Percentiles rank a stretch among this genome's conserved stretches.
Evolutionary conservation across 2,797 vertebrate species (phyloP).

Genomic region (Leuciscus waleckii): DNA sequence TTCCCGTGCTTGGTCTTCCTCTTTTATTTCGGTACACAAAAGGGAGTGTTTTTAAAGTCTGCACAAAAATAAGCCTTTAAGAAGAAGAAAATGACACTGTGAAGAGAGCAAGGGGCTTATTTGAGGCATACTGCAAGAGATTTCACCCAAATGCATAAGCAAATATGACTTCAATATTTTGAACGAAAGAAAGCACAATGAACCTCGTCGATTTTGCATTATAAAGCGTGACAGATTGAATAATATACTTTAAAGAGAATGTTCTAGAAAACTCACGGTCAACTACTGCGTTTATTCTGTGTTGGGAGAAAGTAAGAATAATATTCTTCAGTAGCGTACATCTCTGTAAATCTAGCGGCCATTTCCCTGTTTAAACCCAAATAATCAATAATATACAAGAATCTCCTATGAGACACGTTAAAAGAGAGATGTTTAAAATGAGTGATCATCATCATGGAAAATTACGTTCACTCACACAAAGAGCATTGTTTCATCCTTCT

Average conservation of each 20-base stretch:
- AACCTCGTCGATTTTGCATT: slow-evolving; percentile 8
- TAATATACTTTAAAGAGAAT: slow-evolving; percentile 25
- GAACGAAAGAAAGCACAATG: slow-evolving; percentile 17
- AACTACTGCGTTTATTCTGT: slow-evolving; percentile 56
- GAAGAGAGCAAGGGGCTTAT: background rate
- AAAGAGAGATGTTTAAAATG: slow-evolving; percentile 60
- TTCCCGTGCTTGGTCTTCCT: slow-evolving; percentile 38
- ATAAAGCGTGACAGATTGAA: background rate
- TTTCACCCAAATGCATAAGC: slow-evolving; percentile 7
- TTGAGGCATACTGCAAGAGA: slow-evolving; percentile 17
- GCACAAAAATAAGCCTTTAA: slow-evolving; percentile 24
- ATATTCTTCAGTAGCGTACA: slow-evolving; percentile 43
- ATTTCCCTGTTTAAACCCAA: slow-evolving; percentile 48
- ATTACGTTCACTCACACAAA: slow-evolving; percentile 66
- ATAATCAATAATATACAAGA: slow-evolving; percentile 50
- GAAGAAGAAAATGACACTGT: background rate
- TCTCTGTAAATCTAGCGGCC: slow-evolving; percentile 47
- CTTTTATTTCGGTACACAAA: slow-evolving; percentile 37
- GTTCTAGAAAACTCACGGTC: slow-evolving; percentile 43
- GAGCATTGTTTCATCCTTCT: slow-evolving; percentile 62
- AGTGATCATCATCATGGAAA: slow-evolving; percentile 47
- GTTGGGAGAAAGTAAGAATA: slow-evolving; percentile 41
- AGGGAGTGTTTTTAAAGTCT: slow-evolving; percentile 27
- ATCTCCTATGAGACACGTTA: slow-evolving; percentile 48
- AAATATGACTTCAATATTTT: slow-evolving; percentile 21